Base-by-base conservation (phyloP, 2,113 vertebrate genomes). In the Psophia crepitans region DNA sequence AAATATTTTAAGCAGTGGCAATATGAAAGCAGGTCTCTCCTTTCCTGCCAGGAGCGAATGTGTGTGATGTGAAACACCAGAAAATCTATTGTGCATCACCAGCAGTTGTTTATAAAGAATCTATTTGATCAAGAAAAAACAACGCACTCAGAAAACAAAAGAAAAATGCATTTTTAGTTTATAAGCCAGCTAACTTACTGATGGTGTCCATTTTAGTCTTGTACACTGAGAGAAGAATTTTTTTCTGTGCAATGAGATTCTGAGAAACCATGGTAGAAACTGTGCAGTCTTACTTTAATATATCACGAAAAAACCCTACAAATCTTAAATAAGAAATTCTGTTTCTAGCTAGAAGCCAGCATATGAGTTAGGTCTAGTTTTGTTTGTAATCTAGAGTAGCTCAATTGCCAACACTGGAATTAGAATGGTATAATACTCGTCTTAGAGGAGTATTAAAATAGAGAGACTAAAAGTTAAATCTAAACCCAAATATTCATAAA, bases 241-340 rank as follows among this genome's bases (percentile, higher is more conserved):
- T 71, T 61, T 12, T 27, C 32, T 37, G 13, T 49, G 43, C 19
- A 49, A 2, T 37, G 65, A 49, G 64, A 81, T 69, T n/a, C 41
- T 57, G 35, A 39, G 13, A 76, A 82, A 48, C 19, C 9, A 12
- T 14, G 20, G 46, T 9, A 57, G 51, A 87, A 91, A 57, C 12
- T 5, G 43, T 33, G 6, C 5, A 32, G 57, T 28, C 17, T 90
- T 58, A 73, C 27, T 28, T n/a, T 17, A 79, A 24, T 5, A 27
- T 33, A 73, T 27, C 0, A 21, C n/a, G 8, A 66, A 53, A 46
- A 79, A 33, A 1, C 1, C 16, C 11, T 46, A 30, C 3, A 48
- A 61, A 69, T 86, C 24, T 79, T 74, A 54, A 48, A 60, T 13
- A 46, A 43, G 30, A 81, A 70, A 30, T 48, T 85, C 7, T 43